These are phyloP conservation scores for Abscondita cerata DNA, from an alignment of 2,888 invertebrate genomes.

Conservation along the genomic window DNA sequence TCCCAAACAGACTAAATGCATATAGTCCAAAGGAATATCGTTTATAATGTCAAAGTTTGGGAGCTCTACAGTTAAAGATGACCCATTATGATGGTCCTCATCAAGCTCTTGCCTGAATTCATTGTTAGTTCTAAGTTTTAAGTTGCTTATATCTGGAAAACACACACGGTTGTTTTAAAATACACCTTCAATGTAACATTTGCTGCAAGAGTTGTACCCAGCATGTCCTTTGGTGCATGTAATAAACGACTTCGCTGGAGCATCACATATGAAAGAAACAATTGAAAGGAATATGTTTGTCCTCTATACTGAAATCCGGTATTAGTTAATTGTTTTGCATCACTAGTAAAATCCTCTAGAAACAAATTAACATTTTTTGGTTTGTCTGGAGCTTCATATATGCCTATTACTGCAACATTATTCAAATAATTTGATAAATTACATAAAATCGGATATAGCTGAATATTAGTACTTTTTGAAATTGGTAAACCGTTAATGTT, in stretches of 20 bases:
- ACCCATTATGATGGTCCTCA: not conserved
- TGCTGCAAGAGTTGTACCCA: not conserved
- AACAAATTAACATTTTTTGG: not conserved
- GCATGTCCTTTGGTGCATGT: not conserved
- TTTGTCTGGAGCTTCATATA: too few species aligned
- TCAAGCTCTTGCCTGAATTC: not conserved
- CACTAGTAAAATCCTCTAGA: not conserved
- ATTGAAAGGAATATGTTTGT: not conserved
- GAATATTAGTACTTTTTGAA: too few species aligned
- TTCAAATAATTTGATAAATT: too few species aligned
- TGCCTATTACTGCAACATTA: too few species aligned
- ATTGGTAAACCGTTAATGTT: too few species aligned
- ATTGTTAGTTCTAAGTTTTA: not conserved
- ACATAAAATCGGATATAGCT: too few species aligned
- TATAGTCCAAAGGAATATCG: not conserved
- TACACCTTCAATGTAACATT: not conserved
- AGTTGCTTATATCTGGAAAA: not conserved
- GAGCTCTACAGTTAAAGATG: not conserved
- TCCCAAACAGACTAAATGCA: conserved; percentile 3
- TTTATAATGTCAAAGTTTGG: not conserved
- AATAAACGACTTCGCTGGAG: not conserved
- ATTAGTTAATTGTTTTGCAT: not conserved
- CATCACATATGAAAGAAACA: not conserved
- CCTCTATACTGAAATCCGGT: not conserved
- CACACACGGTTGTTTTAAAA: not conserved